Evolutionary conservation across 2,888 invertebrate species (phyloP), one percentile per base, ranked within the genome.

Genomic region (Antheraea yamamai): DNA sequence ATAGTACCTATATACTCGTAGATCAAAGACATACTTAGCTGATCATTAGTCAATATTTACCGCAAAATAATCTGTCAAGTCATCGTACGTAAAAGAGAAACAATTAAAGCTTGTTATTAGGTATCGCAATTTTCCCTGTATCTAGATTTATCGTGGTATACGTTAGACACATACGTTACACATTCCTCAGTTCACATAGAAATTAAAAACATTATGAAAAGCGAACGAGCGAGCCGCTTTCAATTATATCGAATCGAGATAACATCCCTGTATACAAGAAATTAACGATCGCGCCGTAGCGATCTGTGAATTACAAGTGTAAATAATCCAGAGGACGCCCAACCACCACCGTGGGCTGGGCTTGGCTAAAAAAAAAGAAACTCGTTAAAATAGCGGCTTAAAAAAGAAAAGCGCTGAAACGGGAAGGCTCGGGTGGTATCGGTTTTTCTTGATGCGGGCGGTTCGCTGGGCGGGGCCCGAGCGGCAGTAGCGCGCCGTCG

Each of bases 401-500:
- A 94, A 94, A 94, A 95, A 94, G 95, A 94, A 95, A 95, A 95
- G 93, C 93, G 93, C 94, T 95, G 94, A 95, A 95, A 93, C 93
- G 93, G 93, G 92, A 92, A 93, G 93, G 92, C 91, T 92, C 93
- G 91, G 91, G 85, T 90, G 92, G 92, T 92, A 91, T 94, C 95
- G 95, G 95, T 92, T 94, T 94, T 94, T 93, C 94, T 89, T 91
- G 84, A 86, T 86, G 91, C 92, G 91, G 92, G 95, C 92, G 92
- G 90, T 92, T 85, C 93, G 91, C 87, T 92, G 93, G 93, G 93
- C 93, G 93, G 95, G 94, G 94, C 93, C 77, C 87, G 86, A 86
- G 78, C 81, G 85, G 74, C 90, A 96, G 96, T 96, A 95, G 92
- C 95, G 95, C 95, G 96, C 95, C 96, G 96, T 94, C 95, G 94